A percentile compares a stretch with the other conserved stretches of the same genome.
Conservation (phyloP, 2,113 vertebrate species). For the Lonchura striata region DNA sequence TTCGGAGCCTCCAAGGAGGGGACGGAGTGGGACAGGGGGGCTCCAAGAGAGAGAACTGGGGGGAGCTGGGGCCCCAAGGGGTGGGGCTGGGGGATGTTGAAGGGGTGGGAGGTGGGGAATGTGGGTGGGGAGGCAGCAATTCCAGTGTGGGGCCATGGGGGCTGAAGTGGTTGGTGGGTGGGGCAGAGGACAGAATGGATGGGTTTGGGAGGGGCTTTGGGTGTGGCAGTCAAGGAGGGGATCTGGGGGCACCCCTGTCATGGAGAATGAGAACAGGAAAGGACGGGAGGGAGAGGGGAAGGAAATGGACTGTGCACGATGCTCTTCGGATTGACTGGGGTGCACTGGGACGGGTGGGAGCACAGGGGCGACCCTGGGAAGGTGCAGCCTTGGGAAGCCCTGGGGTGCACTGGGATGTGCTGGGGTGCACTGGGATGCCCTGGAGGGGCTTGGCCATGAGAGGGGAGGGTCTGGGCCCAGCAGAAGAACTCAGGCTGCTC, state of each 20-base stretch:
- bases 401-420: too few relatives aligned
- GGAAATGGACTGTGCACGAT: neutral
- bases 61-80: too few relatives aligned
- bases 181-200: neutral
- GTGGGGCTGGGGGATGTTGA: neutral
- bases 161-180: too few relatives aligned
- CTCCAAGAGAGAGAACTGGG: too few relatives aligned
- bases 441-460: neutral
- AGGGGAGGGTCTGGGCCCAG: neutral
- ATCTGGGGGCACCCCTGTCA: neutral
- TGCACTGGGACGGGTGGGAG: too few relatives aligned
- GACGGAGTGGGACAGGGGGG: fast-evolving
- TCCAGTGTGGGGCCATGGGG: too few relatives aligned
- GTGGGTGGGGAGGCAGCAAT: neutral
- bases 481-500: neutral
- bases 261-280: neutral
- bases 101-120: neutral
- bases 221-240: neutral
- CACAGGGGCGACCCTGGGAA: too few relatives aligned
- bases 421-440: neutral
- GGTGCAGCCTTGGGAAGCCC: too few relatives aligned
- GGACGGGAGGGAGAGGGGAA: neutral
- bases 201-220: too few relatives aligned
- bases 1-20: too few relatives aligned
- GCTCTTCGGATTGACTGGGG: neutral